These are phyloP conservation scores for Eunapius fragilis DNA, from an alignment of 37 sponge, comb jelly and placozoan species.

Conservation along the genomic window DNA sequence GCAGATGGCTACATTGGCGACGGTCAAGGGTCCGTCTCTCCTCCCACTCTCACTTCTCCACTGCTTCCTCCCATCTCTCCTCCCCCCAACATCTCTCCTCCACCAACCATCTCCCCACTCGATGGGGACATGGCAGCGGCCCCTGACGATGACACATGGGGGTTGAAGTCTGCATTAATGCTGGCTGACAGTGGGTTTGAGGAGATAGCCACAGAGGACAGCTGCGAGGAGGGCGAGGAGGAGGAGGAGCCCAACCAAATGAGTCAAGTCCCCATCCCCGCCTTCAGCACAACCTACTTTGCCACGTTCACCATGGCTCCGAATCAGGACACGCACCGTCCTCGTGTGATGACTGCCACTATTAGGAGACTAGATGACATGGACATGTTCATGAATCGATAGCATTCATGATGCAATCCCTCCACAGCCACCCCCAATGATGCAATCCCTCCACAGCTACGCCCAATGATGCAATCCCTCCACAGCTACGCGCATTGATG, in stretches of 20 bases:
- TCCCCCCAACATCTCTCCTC: neutral
- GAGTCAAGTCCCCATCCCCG: neutral
- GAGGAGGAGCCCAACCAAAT: neutral
- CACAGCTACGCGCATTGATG: too few relatives aligned
- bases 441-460: too few relatives aligned
- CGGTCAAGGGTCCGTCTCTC: too few relatives aligned
- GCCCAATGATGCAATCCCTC: too few relatives aligned
- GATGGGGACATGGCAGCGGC: too few relatives aligned
- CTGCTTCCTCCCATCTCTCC: neutral
- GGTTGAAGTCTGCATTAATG: neutral
- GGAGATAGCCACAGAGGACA: neutral
- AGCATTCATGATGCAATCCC: too few relatives aligned
- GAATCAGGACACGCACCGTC: neutral
- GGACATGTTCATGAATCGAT: too few relatives aligned
- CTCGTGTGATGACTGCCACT: neutral
- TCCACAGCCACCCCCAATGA: too few relatives aligned
- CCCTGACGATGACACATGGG: too few relatives aligned
- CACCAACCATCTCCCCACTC: too few relatives aligned
- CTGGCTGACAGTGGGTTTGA: neutral
- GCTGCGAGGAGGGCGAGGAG: neutral
- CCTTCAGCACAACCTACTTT: neutral
- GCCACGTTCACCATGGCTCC: neutral
- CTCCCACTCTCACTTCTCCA: neutral
- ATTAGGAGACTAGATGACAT: neutral
- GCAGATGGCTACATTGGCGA: too few relatives aligned